These are phyloP conservation scores for Cydia fagiglandana DNA, from an alignment of 1,140 invertebrate species.

Conservation along the genomic window DNA sequence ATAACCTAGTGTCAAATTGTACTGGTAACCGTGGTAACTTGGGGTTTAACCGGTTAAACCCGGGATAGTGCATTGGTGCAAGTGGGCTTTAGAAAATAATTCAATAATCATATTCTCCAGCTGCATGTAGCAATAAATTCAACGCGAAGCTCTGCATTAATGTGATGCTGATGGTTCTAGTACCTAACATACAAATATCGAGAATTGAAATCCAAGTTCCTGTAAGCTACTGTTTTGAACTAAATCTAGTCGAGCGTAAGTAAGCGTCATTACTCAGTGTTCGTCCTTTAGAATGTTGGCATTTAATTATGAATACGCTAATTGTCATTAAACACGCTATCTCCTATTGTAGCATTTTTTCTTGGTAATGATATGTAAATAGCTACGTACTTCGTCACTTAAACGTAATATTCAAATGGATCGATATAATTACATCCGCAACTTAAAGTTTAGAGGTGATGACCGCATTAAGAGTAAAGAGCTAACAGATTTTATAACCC, in stretches of 20 bases:
- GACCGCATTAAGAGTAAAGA: neutral
- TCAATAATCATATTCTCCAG: neutral
- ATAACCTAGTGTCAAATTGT: too few relatives aligned
- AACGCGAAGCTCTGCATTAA: neutral
- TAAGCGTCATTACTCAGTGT: too few relatives aligned
- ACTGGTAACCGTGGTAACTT: too few relatives aligned
- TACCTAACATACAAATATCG: neutral
- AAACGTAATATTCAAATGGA: neutral
- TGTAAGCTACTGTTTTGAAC: neutral
- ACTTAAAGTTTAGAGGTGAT: too few relatives aligned
- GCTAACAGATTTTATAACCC: neutral
- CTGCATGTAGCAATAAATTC: neutral
- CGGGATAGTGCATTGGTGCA: too few relatives aligned
- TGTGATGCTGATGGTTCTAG: too few relatives aligned
- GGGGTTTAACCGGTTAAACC: too few relatives aligned
- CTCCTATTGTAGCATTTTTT: neutral
- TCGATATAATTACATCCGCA: neutral
- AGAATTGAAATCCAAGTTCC: neutral
- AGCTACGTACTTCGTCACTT: neutral
- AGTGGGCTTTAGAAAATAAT: too few relatives aligned
- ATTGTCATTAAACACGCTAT: slow-evolving; percentile 2
- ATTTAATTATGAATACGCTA: neutral
- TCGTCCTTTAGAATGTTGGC: too few relatives aligned
- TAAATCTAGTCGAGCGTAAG: too few relatives aligned
- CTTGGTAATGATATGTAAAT: neutral